Percentiles rank a stretch among this genome's conserved stretches.
These are phyloP conservation scores for Orthosia gothica DNA, from an alignment of 2,888 invertebrate genomes.

Conservation along the genomic window DNA sequence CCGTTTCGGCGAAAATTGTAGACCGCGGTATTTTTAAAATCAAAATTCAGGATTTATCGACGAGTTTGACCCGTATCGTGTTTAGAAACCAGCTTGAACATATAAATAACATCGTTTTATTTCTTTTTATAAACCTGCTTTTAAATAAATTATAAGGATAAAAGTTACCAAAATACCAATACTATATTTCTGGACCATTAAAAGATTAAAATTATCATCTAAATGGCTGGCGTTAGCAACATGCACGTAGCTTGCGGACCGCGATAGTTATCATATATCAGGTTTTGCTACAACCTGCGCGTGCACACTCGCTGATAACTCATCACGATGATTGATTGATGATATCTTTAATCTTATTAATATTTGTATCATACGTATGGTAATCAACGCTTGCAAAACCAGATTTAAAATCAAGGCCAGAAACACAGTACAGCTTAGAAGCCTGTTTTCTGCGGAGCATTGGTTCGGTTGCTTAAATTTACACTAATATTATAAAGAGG, in stretches of 20 bases:
- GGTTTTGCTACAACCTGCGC: constrained; percentile 17
- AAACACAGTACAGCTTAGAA: background rate
- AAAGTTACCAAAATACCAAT: background rate
- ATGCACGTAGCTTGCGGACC: too few species aligned
- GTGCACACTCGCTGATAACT: background rate
- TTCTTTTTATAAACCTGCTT: background rate
- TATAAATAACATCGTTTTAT: background rate
- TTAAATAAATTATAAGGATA: background rate
- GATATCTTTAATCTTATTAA: background rate
- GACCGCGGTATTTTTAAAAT: background rate
- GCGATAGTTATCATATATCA: constrained; percentile 6
- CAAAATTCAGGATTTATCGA: background rate
- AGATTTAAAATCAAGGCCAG: background rate
- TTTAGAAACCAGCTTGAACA: background rate
- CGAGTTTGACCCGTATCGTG: background rate
- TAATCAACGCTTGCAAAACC: constrained; percentile 6
- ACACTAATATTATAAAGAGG: too few species aligned
- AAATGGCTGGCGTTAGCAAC: background rate
- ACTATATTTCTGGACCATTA: background rate
- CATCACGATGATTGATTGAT: background rate
- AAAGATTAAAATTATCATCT: background rate
- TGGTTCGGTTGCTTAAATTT: background rate
- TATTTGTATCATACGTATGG: too few species aligned
- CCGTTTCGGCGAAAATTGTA: background rate
- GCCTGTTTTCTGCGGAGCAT: background rate